Percentiles rank a stretch among this genome's conserved stretches.
phyloP scores from a whole-genome alignment of 2,888 invertebrate species.

The Pheosia gnoma region DNA sequence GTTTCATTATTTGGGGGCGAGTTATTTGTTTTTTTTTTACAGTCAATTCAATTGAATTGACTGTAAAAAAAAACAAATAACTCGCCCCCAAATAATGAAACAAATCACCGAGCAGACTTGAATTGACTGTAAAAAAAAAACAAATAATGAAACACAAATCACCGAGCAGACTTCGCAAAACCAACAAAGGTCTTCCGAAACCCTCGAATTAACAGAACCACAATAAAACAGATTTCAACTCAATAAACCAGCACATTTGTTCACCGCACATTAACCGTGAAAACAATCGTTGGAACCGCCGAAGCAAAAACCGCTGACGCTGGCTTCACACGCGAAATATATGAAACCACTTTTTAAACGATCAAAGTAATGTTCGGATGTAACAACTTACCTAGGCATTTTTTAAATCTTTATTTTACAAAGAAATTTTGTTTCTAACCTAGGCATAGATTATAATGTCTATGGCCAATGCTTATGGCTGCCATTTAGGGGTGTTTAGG shows the following conservation, averaged over 20 bases:
- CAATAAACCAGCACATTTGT: constrained; percentile 13
- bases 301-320: constrained; percentile 15
- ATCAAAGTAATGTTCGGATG: too few species aligned
- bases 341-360: neutral
- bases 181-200: neutral
- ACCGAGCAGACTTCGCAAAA: neutral
- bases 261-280: constrained; percentile 12
- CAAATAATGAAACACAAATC: constrained; percentile 1
- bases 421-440: too few species aligned
- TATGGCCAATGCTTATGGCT: too few species aligned
- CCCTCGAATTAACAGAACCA: neutral
- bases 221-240: constrained; percentile 19
- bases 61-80: too few species aligned
- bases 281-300: constrained; percentile 27
- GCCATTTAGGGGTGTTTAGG: too few species aligned
- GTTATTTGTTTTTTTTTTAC: too few species aligned
- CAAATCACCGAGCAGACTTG: neutral
- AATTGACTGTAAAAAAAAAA: neutral
- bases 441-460: too few species aligned
- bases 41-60: too few species aligned
- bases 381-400: too few species aligned
- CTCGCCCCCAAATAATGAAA: neutral
- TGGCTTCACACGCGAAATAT: neutral
- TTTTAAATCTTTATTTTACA: too few species aligned
- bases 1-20: too few species aligned